Conservation (phyloP, 2,888 invertebrate species). For the Lithophane socia region DNA sequence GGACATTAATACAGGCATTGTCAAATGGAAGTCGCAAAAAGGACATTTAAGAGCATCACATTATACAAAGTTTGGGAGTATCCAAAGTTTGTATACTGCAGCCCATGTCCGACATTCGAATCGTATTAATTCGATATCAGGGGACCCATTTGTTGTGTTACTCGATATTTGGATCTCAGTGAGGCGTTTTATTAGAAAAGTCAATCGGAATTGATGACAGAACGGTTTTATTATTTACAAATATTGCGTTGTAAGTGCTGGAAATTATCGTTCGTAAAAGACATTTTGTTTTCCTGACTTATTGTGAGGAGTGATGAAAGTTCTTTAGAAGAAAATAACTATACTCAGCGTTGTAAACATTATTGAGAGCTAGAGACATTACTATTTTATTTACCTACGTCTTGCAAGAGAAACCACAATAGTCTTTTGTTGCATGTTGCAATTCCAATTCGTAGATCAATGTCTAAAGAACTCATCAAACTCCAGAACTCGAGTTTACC, state of each 20-base stretch:
- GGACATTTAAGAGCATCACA: constrained; percentile 70
- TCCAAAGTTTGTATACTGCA: constrained; percentile 51
- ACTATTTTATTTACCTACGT: not conserved
- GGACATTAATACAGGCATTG: constrained; percentile 77
- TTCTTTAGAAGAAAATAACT: not conserved
- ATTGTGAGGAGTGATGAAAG: constrained; percentile 7
- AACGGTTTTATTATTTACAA: constrained; percentile 20
- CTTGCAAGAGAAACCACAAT: constrained; percentile 12
- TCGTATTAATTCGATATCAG: constrained; percentile 61
- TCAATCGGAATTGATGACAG: not conserved
- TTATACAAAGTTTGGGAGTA: constrained; percentile 67
- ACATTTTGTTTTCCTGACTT: not conserved
- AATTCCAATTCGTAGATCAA: constrained; percentile 6
- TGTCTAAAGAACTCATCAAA: constrained; percentile 13
- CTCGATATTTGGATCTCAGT: constrained; percentile 50
- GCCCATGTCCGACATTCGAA: constrained; percentile 54
- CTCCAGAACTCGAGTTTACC: constrained; percentile 1
- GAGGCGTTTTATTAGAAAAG: constrained; percentile 27
- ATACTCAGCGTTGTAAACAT: constrained; percentile 4
- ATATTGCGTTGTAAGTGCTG: constrained; percentile 12
- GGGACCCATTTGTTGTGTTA: constrained; percentile 30
- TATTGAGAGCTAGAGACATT: constrained; percentile 9
- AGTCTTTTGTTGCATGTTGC: constrained; percentile 6
- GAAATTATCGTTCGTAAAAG: constrained; percentile 2
- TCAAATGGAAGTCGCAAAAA: constrained; percentile 70